Evolutionary conservation across 1,140 invertebrate genomes (phyloP).

Genomic region (Nymphalis io): DNA sequence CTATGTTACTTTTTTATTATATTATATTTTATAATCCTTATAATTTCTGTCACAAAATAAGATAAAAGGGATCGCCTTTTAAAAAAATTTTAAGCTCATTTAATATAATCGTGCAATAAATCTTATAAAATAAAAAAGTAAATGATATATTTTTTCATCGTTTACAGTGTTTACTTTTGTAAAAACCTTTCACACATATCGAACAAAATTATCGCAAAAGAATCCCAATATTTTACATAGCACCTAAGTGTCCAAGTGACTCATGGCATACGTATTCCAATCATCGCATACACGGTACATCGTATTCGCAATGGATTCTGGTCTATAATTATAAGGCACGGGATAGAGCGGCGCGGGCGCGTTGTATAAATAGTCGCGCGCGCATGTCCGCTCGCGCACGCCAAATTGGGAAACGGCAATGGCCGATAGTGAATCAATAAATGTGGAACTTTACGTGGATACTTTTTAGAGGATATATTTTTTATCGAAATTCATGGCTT

Average conservation of each 20-base stretch:
- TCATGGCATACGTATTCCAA: neutral
- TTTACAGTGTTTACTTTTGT: no score
- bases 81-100: no score
- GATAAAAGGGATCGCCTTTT: no score
- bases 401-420: conserved; percentile 70
- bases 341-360: conserved; percentile 47
- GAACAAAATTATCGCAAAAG: neutral
- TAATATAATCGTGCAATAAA: no score
- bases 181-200: no score
- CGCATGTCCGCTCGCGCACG: conserved; percentile 54
- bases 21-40: no score
- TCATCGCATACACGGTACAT: conserved; percentile 15
- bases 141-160: no score
- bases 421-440: conserved; percentile 42
- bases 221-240: neutral
- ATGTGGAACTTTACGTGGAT: conserved; percentile 6
- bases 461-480: neutral
- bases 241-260: conserved; percentile 2
- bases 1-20: no score
- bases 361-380: conserved; percentile 66
- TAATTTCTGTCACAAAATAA: no score
- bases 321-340: conserved; percentile 62
- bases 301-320: conserved; percentile 62
- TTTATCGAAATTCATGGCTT: neutral
- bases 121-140: no score